Conservation (phyloP, 2,888 invertebrate species). For the Nomada ferruginata region DNA sequence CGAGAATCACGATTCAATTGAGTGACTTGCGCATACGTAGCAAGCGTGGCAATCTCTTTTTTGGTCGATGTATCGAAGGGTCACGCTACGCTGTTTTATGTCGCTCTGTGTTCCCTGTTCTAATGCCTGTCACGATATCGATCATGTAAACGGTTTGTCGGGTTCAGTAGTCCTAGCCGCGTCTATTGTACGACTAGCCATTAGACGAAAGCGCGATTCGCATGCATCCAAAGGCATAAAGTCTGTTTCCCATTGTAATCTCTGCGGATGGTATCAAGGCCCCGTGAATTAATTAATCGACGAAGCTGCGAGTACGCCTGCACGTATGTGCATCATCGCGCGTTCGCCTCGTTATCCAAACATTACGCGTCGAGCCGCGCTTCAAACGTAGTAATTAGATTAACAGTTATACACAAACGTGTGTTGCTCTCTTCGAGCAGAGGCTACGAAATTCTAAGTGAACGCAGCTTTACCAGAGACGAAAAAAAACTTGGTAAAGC, state of each 20-base stretch:
- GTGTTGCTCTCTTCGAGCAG: neutral
- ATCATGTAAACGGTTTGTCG: no score
- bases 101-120: no score
- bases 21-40: no score
- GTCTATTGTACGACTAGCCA: neutral
- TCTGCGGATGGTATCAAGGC: conserved; percentile 19
- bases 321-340: neutral
- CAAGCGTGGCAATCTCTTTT: no score
- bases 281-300: conserved; percentile 38
- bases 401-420: conserved; percentile 15
- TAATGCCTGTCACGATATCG: no score
- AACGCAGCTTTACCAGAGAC: no score
- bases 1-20: no score
- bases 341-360: conserved; percentile 40
- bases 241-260: conserved; percentile 2
- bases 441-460: neutral
- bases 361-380: conserved; percentile 28
- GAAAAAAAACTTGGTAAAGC: neutral
- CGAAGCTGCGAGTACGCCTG: neutral
- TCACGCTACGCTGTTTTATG: no score
- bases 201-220: conserved; percentile 2
- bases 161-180: no score
- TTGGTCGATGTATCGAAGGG: no score
- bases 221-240: neutral
- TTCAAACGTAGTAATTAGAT: conserved; percentile 23